Evolutionary conservation across 2,797 vertebrate genomes (phyloP), one percentile per base, ranked within the genome.

Genomic region (Pipistrellus nathusii): DNA sequence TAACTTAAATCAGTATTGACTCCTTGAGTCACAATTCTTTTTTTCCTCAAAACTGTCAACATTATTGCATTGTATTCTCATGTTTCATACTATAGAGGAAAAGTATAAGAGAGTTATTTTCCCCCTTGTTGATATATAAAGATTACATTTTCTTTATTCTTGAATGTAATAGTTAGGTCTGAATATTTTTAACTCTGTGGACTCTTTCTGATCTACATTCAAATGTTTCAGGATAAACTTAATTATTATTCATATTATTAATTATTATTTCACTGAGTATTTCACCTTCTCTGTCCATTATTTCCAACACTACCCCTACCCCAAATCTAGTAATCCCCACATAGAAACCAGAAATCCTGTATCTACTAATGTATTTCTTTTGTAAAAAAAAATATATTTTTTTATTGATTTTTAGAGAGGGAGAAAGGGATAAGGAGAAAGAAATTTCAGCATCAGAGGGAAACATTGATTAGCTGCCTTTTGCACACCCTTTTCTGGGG

Each of bases 141-240:
- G 18, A 5, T 35, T 77, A 90, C 0, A 51, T 64, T 77, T 71
- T 85, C n/a, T 94, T 55, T 82, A 48, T 87, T 48, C 20, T 90
- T 85, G 8, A 80, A 90, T 80, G 72, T 91, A 48, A 91, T 32
- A 91, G 2, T 2, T 69, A 86, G 20, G 20, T 73, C 9, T 18
- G 2, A 76, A 44, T n/a, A 81, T 68, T 72, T 85, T 80, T 10
- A 81, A 32, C 17, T 23, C 44, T 51, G 20, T 72, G 9, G 88
- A 35, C 0, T 32, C 72, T 72, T 83, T 77, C 38, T 32, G 3
- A 82, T 72, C 10, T 68, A 7, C 25, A 59, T 66, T 81, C 23
- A 85, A 93, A 73, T 27, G 2, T 72, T 94, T 80, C 44, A 92
- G 44, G 8, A 72, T 90, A 66, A 69, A 62, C 38, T 46, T 35